Percentiles rank a stretch among this genome's conserved stretches.
Conservation (phyloP, 1,140 invertebrate species). For the Drosophila ambigua region DNA sequence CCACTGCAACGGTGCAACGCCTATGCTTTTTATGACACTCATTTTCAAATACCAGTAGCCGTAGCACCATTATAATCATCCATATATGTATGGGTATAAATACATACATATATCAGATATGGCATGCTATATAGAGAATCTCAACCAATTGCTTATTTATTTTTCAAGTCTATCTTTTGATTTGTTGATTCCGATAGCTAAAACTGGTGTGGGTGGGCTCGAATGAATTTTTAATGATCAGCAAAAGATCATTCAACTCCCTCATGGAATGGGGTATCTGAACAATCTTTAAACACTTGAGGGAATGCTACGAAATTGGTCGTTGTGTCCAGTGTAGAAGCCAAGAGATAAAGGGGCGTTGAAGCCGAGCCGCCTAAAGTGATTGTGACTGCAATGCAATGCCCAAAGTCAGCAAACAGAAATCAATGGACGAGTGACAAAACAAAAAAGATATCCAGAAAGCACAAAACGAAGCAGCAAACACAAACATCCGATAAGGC, state of each 20-base stretch:
- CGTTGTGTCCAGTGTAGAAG: background rate
- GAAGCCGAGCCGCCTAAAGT: constrained; percentile 59
- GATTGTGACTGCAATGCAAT: constrained; percentile 72
- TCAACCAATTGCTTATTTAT: constrained; percentile 63
- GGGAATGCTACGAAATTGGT: background rate
- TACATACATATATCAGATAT: background rate
- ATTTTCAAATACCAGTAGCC: constrained; percentile 76
- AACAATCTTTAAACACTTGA: constrained; percentile 17
- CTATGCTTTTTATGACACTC: constrained; percentile 51
- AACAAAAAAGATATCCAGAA: constrained; percentile 45
- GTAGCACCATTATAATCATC: constrained; percentile 16
- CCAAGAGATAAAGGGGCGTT: constrained; percentile 25
- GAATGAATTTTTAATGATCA: too few species aligned
- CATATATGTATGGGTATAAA: background rate
- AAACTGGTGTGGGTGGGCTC: constrained; percentile 16
- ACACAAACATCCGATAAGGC: constrained; percentile 72
- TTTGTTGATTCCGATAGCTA: constrained; percentile 61
- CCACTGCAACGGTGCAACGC: constrained; percentile 12
- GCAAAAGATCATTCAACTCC: too few species aligned
- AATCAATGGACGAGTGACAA: constrained; percentile 14
- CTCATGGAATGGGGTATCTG: too few species aligned
- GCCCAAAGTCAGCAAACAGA: constrained; percentile 57
- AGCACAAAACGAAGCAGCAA: constrained; percentile 58
- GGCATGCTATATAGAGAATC: constrained; percentile 41
- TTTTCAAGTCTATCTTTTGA: constrained; percentile 51